Evolutionary conservation across 2,888 invertebrate genomes (phyloP).

Genomic region (Perdita meconis): DNA sequence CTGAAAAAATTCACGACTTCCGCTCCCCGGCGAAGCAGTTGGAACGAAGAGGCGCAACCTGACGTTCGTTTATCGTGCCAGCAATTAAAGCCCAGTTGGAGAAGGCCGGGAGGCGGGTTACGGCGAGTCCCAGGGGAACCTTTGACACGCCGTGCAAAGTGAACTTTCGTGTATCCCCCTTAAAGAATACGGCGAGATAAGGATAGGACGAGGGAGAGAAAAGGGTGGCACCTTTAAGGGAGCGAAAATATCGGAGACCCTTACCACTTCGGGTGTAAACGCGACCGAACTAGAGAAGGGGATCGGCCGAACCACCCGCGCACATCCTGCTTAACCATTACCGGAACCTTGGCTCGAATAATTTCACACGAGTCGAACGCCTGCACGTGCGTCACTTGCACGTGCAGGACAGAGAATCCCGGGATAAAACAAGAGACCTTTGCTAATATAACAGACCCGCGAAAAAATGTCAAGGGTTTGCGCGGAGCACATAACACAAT

Average conservation of each 20-base stretch:
- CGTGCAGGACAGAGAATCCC: constrained; percentile 26
- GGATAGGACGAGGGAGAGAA: constrained; percentile 45
- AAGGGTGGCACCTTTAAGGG: constrained; percentile 58
- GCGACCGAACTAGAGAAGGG: constrained; percentile 51
- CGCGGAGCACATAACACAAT: background rate
- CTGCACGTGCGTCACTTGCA: constrained; percentile 57
- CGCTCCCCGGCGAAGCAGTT: constrained; percentile 15
- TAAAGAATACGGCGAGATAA: constrained; percentile 63
- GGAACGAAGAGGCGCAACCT: constrained; percentile 23
- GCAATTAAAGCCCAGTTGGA: constrained; percentile 71
- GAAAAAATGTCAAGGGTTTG: background rate
- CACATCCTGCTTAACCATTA: constrained; percentile 75
- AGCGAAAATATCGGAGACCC: constrained; percentile 51
- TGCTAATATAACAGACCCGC: constrained; percentile 17
- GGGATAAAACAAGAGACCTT: constrained; percentile 37
- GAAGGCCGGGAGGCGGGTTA: constrained; percentile 42
- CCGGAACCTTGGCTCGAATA: constrained; percentile 73
- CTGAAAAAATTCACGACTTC: constrained; percentile 37
- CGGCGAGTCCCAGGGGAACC: constrained; percentile 61
- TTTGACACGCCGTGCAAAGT: constrained; percentile 79
- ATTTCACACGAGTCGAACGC: constrained; percentile 69
- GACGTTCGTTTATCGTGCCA: constrained; percentile 69
- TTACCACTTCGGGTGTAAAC: constrained; percentile 48
- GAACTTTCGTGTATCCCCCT: constrained; percentile 79
- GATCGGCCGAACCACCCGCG: constrained; percentile 71